These are phyloP conservation scores for Tonatia bakeri DNA, from an alignment of 2,113 vertebrate species.

Conservation along the genomic window DNA sequence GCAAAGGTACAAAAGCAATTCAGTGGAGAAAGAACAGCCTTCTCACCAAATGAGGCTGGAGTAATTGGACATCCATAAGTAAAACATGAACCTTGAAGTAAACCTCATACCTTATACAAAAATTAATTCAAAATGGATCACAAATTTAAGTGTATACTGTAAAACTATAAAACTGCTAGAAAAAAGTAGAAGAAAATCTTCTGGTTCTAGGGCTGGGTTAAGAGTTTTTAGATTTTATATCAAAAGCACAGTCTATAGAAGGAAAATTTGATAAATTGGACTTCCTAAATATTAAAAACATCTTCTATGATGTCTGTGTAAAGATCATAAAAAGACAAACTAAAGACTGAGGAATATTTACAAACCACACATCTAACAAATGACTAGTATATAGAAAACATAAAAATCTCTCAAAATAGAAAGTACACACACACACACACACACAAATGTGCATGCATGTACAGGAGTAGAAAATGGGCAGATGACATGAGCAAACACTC, in stretches of 20 bases:
- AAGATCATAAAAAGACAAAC: neutral
- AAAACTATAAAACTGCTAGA: neutral
- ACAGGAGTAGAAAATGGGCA: neutral
- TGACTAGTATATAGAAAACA: neutral
- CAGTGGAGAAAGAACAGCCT: neutral
- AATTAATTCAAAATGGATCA: neutral
- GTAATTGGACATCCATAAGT: neutral
- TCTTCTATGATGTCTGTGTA: neutral
- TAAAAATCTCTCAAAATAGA: neutral
- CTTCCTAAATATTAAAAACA: slow-evolving; percentile 2
- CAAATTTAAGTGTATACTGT: neutral
- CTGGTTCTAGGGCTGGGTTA: neutral
- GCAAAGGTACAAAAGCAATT: neutral
- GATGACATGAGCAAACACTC: neutral
- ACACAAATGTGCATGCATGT: neutral
- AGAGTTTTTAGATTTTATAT: neutral
- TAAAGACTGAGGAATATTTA: neutral
- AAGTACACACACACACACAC: neutral
- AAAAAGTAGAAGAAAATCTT: neutral
- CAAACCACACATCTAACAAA: neutral
- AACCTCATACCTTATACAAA: neutral
- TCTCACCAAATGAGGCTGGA: neutral
- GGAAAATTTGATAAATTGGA: neutral
- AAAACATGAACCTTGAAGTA: neutral
- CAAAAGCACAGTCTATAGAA: neutral